Percentiles rank a stretch among this genome's conserved stretches.
Evolutionary conservation across 2,113 vertebrate genomes (phyloP).

Genomic region (Nesogale talazaci): DNA sequence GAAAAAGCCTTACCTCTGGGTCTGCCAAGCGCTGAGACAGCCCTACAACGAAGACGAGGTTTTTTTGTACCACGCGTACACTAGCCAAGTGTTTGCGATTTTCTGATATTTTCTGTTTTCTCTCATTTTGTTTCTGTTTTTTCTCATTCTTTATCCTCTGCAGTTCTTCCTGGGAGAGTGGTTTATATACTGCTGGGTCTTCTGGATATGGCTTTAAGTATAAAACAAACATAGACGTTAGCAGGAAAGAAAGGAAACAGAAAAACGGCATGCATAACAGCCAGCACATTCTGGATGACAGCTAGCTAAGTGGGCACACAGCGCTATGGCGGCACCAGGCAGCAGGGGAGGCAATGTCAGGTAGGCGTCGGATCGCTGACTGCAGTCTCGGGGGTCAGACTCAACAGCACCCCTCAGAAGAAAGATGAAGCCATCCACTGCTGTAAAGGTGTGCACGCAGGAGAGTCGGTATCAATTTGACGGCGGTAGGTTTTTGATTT

Average conservation of each 20-base stretch:
- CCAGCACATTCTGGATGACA: background rate
- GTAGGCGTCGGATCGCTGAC: no score
- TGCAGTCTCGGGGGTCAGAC: no score
- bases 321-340: no score
- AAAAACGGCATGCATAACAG: conserved; percentile 15
- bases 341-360: no score
- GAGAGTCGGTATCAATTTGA: no score
- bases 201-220: conserved; percentile 96
- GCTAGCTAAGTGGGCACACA: background rate
- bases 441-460: no score
- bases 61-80: conserved; percentile 98
- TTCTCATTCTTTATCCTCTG: conserved; percentile 99
- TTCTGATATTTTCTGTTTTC: conserved; percentile 99
- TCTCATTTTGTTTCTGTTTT: conserved; percentile 99
- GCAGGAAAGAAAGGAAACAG: conserved; percentile 11
- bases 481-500: no score
- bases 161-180: conserved; percentile 98
- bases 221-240: conserved; percentile 72
- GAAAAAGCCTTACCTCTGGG: conserved; percentile 91
- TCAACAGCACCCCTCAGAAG: no score
- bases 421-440: no score
- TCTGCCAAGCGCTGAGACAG: conserved; percentile 98
- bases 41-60: conserved; percentile 98
- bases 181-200: conserved; percentile 99
- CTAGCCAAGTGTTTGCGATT: conserved; percentile 99